Base-by-base conservation (phyloP, 2,888 invertebrate genomes). In the Drosophila gaucha region DNA sequence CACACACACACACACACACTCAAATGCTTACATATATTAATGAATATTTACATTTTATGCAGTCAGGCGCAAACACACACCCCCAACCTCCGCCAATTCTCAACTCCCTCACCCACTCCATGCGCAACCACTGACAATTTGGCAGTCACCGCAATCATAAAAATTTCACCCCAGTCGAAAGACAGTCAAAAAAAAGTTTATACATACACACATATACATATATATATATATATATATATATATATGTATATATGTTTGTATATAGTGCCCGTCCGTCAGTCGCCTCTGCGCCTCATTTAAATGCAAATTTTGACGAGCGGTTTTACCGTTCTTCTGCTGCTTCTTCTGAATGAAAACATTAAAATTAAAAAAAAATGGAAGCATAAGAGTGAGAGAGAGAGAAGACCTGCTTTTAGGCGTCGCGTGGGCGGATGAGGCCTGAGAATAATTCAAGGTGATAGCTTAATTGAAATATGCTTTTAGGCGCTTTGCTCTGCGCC, bases 401-500 rank as follows among this genome's bases (percentile, higher is more conserved):
- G 18, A 6, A 6, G 73, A 63, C 73, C 74, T 62, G 75, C 83
- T 85, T 66, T 75, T 43, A 74, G 82, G 74, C 64, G 41, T 54
- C 60, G 26, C 55, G 43, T 38, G 50, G 12, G 55, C 33, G 35
- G 41, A 51, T 74, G 43, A 30, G 44, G 44, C 86, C 78, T 82
- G 88, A 83, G 86, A 88, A 88, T 89, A 89, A 89, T 89, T 90
- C 83, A 89, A 89, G 90, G 86, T 90, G 90, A 90, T 89, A 83
- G 89, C 89, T 90, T 90, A 90, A 90, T 90, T 90, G 90, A 90
- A 90, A 90, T 88, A 89, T 89, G 87, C 86, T 90, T 90, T 89
- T 89, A 89, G 89, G 89, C 89, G 78, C 83, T 87, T 78, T 71
- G 52, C 67, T 69, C 74, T 60, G 24, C 43, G 24, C 43, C 72